These are phyloP conservation scores for Troglohyphantes excavatus DNA, from an alignment of 2,888 invertebrate genomes.

Conservation along the genomic window DNA sequence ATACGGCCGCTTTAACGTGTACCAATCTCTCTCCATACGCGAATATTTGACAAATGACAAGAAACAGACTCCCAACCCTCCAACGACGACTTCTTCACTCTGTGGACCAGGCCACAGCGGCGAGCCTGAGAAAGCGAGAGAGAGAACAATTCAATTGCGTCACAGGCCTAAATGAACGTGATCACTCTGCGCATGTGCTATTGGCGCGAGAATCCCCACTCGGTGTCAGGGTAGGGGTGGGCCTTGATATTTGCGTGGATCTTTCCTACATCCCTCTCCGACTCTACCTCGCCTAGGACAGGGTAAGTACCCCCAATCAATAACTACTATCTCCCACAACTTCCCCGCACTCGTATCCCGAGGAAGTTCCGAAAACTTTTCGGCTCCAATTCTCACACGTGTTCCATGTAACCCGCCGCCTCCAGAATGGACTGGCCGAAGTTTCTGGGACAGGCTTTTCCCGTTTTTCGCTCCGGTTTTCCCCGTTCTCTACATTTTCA, in stretches of 20 bases:
- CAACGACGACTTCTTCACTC: too few species aligned
- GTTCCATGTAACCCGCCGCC: neutral
- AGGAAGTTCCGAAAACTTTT: too few species aligned
- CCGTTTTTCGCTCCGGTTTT: neutral
- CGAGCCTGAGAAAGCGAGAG: too few species aligned
- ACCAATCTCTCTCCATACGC: too few species aligned
- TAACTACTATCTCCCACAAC: neutral
- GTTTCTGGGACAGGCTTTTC: conserved; percentile 9
- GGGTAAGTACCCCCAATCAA: conserved; percentile 46
- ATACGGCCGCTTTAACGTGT: too few species aligned
- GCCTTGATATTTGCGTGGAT: conserved; percentile 24
- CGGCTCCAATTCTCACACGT: neutral
- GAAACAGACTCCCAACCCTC: too few species aligned
- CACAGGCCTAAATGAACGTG: too few species aligned
- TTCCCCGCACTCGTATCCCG: too few species aligned
- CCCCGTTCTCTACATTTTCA: neutral
- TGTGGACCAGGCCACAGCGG: too few species aligned
- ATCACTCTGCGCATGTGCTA: conserved; percentile 1
- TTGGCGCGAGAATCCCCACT: conserved; percentile 12
- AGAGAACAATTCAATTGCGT: too few species aligned
- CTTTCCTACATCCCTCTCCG: conserved; percentile 23
- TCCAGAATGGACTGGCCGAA: conserved; percentile 6
- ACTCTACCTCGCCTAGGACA: neutral
- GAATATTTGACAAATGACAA: too few species aligned
- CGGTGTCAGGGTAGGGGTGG: conserved; percentile 31